Conservation (phyloP, 2,797 vertebrate species). For the Danio albolineatus region DNA sequence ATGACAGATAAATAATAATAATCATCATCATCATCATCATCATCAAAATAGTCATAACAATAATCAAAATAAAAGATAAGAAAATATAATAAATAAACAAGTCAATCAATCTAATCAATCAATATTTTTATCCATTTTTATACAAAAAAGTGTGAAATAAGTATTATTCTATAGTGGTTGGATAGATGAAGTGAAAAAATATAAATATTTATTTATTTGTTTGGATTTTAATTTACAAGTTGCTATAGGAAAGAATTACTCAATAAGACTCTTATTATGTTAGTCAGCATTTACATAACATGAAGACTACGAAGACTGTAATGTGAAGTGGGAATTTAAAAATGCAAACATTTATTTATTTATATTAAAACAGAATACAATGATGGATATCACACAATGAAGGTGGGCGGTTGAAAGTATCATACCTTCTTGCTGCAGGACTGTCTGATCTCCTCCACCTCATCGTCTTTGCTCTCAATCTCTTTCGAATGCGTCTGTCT, state of each 20-base stretch:
- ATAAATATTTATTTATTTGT: not conserved
- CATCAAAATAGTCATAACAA: too few relatives aligned
- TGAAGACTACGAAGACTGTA: not conserved
- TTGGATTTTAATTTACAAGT: not conserved
- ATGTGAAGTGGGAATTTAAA: too few relatives aligned
- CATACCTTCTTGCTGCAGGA: slow-evolving; percentile 95
- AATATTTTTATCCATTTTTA: too few relatives aligned
- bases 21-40: too few relatives aligned
- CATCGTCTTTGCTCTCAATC: slow-evolving; percentile 93
- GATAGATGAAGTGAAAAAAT: not conserved
- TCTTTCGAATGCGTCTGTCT: slow-evolving; percentile 95
- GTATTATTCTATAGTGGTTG: too few relatives aligned
- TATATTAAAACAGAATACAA: not conserved
- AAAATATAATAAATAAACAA: too few relatives aligned
- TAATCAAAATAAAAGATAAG: too few relatives aligned
- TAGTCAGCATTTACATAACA: not conserved
- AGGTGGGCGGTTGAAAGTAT: not conserved
- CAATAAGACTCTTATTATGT: not conserved
- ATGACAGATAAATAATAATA: too few relatives aligned
- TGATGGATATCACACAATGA: not conserved
- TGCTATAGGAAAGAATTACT: not conserved
- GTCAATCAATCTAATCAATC: too few relatives aligned
- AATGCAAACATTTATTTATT: not conserved
- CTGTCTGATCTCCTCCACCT: slow-evolving; percentile 96
- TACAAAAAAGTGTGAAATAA: too few relatives aligned